Evolutionary conservation across 2,888 invertebrate species (phyloP), one percentile per base, ranked within the genome.

Genomic region (Andrena bucephala): DNA sequence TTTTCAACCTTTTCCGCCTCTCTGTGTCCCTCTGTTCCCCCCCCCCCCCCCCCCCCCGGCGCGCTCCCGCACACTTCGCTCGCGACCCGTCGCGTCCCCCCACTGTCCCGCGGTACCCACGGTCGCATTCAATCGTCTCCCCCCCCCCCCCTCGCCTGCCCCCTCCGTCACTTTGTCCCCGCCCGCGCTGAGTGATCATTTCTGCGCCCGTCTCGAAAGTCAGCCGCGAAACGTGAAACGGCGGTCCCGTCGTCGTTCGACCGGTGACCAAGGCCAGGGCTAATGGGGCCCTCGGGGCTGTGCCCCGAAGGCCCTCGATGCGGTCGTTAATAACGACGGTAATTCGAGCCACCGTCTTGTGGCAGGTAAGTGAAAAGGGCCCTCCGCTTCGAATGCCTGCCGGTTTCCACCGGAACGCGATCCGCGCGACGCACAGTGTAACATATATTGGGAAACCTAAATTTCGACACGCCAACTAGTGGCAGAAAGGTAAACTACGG

Each of bases 261-360:
- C 2, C 13, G 29, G 57, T 69, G 79, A 7, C 79, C 57, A 70
- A 79, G 80, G 65, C 24, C 80, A 24, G 24, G 69, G 65, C 48
- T 79, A 79, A 79, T 31, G 69, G 63, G 57, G 48, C 67, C 10
- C 48, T 4, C 6, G 65, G 65, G 62, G 36, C 20, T 68, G 27
- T 1, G 1, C 0, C 72, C 24, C 6, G 33, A 2, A 27, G 24
- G 24, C 29, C 6, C 57, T 57, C 13, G 6, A 20, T 33, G 31
- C 54, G 63, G n/a, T 70, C 82, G 66, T 74, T 81, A 74, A 81
- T 81, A 70, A 81, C 54, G 48, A 31, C 4, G 70, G 65, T 66
- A 68, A 78, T 76, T 67, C 78, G 42, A 63, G 62, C 31, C 31
- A 31, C 27, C 54, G 52, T 42, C 60, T 62, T 29, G 67, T n/a